A percentile compares a stretch with the other conserved stretches of the same genome.
phyloP scores from a whole-genome alignment of 2,888 invertebrate species.

The Rhopalosiphum nymphaeae region DNA sequence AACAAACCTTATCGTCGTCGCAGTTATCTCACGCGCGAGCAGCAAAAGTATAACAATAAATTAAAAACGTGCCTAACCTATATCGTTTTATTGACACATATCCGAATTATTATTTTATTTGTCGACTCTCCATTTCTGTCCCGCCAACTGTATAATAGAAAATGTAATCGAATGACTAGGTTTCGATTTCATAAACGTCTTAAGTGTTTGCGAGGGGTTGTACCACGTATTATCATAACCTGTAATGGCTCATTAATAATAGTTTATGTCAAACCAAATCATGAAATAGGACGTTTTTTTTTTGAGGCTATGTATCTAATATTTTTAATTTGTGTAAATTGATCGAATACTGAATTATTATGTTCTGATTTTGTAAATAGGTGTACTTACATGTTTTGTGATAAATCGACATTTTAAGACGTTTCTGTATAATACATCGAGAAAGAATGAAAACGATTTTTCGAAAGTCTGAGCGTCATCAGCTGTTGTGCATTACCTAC shows the following conservation, averaged over 20 bases:
- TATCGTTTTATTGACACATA: background rate
- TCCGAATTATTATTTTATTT: background rate
- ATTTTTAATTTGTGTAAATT: background rate
- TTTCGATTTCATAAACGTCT: background rate
- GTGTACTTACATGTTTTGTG: background rate
- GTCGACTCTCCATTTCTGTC: background rate
- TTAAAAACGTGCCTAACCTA: background rate
- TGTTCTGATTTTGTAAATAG: background rate
- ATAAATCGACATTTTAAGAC: background rate
- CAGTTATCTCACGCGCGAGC: background rate
- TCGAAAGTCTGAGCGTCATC: slow-evolving; percentile 29
- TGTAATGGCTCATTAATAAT: background rate
- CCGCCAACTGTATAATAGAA: background rate
- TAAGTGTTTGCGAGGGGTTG: too few species aligned
- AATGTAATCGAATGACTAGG: background rate
- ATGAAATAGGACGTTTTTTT: background rate
- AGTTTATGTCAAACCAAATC: background rate
- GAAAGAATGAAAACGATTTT: slow-evolving; percentile 5
- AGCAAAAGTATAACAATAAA: background rate
- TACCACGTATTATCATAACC: background rate
- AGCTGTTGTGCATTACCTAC: background rate
- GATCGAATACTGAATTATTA: background rate
- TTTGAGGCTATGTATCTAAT: background rate
- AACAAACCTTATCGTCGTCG: background rate
- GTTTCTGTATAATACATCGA: background rate